Base-by-base conservation (phyloP, 2,113 vertebrate genomes). In the Apteryx mantelli region DNA sequence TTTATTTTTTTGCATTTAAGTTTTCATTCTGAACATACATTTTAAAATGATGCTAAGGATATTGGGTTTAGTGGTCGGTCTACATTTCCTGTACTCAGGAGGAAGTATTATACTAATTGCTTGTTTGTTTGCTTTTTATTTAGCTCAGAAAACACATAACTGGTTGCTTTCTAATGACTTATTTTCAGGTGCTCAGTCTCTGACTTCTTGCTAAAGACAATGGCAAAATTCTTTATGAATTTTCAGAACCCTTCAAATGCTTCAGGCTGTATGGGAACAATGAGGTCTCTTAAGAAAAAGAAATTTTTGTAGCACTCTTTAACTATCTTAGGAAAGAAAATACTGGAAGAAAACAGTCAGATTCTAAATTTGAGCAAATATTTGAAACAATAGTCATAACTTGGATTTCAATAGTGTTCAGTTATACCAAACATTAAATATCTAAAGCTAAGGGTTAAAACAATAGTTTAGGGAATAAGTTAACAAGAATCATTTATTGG, bases 211-310 rank as follows among this genome's bases (percentile, higher is more conserved):
- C 15, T 86, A 66, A 91, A 88, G 40, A 40, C 34, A 88, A n/a
- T 40, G 17, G 56, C 6, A 75, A 55, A 78, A 30, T 9, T 73
- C 21, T 83, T 48, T 5, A 24, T 50, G 25, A 38, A 50, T 65
- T 88, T 79, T 12, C 17, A 79, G 61, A 55, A 71, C 0, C 0
- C 10, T 3, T 1, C 5, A n/a, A 11, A 0, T 3, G 32, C 81
- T 71, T 93, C 63, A 53, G 65, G 6, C 28, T 75, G 3, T 30
- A 32, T 8, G 26, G 76, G 69, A 92, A 70, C 5, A 79, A 36
- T 7, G 5, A 56, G 11, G 3, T 36, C 10, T 28, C 6, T 55
- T 16, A 68, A 36, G 24, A 79, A 77, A 52, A 75, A 52, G 0
- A 26, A 28, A 12, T 10, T 52, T 79, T 69, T 48, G 13, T 28